phyloP scores from a whole-genome alignment of 1,140 invertebrate genomes.

The Dendrolimus kikuchii region DNA sequence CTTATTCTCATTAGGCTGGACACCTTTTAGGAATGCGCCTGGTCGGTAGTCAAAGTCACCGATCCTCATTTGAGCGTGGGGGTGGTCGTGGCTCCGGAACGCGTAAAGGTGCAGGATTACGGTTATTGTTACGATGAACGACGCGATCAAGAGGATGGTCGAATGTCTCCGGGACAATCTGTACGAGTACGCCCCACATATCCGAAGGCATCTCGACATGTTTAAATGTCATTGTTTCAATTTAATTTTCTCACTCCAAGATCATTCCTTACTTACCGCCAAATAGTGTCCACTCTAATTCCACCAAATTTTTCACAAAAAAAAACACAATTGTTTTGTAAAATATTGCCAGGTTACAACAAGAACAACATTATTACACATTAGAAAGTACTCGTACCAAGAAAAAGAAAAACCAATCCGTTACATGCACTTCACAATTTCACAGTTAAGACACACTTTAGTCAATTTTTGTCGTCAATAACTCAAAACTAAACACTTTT shows the following conservation, averaged over 20 bases:
- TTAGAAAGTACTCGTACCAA: too few species aligned
- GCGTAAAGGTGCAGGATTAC: slow-evolving; percentile 47
- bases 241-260: slow-evolving; percentile 1
- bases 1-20: slow-evolving; percentile 62
- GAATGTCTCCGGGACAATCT: slow-evolving; percentile 45
- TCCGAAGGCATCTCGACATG: slow-evolving; percentile 56
- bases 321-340: too few species aligned
- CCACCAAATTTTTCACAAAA: too few species aligned
- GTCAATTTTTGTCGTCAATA: too few species aligned
- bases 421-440: too few species aligned
- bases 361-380: too few species aligned
- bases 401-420: too few species aligned
- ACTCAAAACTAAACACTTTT: too few species aligned
- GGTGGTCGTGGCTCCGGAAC: slow-evolving; percentile 34
- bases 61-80: slow-evolving; percentile 18
- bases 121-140: slow-evolving; percentile 37
- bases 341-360: too few species aligned
- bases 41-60: slow-evolving; percentile 61
- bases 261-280: background rate
- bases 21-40: slow-evolving; percentile 72
- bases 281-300: too few species aligned
- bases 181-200: slow-evolving; percentile 54
- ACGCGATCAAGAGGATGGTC: slow-evolving; percentile 37
- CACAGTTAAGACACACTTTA: too few species aligned
- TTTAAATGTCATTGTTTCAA: slow-evolving; percentile 39